Evolutionary conservation across 2,113 vertebrate species (phyloP).

Genomic region (Paradoxurus hermaphroditus): DNA sequence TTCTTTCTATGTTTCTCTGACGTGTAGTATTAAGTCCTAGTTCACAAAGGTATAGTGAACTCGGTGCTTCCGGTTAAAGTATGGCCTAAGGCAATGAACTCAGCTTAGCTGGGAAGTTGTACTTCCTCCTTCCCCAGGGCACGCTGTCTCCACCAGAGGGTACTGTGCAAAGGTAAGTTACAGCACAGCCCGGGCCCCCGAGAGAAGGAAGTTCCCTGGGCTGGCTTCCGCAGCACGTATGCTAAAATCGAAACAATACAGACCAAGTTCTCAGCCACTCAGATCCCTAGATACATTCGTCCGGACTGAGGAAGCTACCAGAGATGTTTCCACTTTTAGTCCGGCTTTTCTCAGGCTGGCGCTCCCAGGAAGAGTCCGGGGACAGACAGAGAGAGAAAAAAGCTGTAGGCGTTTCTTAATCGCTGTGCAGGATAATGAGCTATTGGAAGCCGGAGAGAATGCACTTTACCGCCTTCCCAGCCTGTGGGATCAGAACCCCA

Average conservation of each 20-base stretch:
- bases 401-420: background rate
- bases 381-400: background rate
- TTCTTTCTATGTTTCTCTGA: background rate
- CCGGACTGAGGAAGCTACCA: background rate
- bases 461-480: background rate
- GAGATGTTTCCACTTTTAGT: background rate
- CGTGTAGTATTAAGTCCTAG: background rate
- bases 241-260: background rate
- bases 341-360: background rate
- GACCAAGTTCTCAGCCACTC: background rate
- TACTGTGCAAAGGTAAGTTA: background rate
- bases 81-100: background rate
- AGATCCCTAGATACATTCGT: background rate
- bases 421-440: background rate
- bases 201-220: background rate
- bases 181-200: fast-evolving
- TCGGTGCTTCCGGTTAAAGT: background rate
- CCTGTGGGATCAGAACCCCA: background rate
- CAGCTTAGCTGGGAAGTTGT: background rate
- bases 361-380: background rate
- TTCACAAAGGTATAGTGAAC: background rate
- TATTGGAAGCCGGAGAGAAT: background rate
- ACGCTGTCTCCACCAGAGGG: background rate
- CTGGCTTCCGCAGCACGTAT: background rate
- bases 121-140: too few species aligned